These are phyloP conservation scores for Dascillus cervinus DNA, from an alignment of 2,888 invertebrate genomes.

Conservation along the genomic window DNA sequence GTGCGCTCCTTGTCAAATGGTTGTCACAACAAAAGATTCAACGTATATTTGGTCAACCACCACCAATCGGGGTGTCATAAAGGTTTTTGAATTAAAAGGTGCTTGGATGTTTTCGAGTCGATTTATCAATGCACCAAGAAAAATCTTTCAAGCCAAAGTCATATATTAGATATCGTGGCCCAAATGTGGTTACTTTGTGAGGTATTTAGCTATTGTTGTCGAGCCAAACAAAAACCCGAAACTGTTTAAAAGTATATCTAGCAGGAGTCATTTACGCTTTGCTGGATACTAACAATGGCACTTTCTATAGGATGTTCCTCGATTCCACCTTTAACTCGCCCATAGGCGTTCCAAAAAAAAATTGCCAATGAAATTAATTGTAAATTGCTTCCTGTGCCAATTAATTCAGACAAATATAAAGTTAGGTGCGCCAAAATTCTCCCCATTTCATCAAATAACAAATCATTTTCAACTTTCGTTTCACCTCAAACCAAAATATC, in stretches of 20 bases:
- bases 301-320: no score
- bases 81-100: conserved; percentile 1
- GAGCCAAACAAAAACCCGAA: conserved; percentile 23
- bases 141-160: conserved; percentile 22
- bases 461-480: no score
- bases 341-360: no score
- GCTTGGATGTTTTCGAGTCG: conserved; percentile 18
- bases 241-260: conserved; percentile 28
- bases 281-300: conserved; percentile 16
- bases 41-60: conserved; percentile 2
- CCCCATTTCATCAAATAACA: no score
- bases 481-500: no score
- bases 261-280: conserved; percentile 26
- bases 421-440: no score
- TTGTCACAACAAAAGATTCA: conserved; percentile 6
- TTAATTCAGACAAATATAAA: no score
- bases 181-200: conserved; percentile 30
- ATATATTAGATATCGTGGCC: conserved; percentile 30
- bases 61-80: conserved; percentile 1
- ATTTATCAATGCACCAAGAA: conserved; percentile 20
- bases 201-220: conserved; percentile 31
- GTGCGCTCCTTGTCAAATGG: conserved; percentile 2
- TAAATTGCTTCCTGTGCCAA: no score
- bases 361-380: no score
- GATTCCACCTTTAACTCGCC: no score